Evolutionary conservation across 2,797 vertebrate genomes (phyloP).

Genomic region (Bucorvus abyssinicus): DNA sequence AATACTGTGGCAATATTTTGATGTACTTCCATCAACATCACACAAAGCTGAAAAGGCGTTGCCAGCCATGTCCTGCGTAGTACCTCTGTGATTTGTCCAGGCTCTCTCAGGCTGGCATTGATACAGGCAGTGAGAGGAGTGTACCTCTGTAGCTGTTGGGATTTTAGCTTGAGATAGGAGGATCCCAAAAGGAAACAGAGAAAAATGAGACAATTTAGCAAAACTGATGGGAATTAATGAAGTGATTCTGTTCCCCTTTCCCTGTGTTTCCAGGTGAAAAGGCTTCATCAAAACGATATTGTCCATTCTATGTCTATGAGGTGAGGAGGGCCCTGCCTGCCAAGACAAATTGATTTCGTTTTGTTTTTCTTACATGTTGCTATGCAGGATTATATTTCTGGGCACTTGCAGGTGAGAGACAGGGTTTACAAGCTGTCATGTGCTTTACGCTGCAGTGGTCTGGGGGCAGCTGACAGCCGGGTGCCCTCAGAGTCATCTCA

Average conservation of each 20-base stretch:
- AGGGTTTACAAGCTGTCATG: not conserved
- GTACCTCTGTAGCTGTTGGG: not conserved
- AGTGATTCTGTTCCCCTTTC: not conserved
- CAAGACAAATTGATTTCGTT: not conserved
- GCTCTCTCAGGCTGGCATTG: not conserved
- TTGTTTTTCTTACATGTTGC: not conserved
- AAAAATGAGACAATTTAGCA: constrained; percentile 39
- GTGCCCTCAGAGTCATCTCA: not conserved
- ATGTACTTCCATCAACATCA: not conserved
- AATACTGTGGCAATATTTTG: not conserved
- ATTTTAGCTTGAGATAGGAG: not conserved
- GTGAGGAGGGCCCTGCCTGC: not conserved
- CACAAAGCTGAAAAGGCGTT: not conserved
- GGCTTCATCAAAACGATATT: not conserved
- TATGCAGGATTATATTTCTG: not conserved
- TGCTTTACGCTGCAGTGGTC: accelerated
- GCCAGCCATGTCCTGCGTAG: not conserved
- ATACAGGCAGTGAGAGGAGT: not conserved
- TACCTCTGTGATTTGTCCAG: not conserved
- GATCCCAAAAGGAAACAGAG: not conserved
- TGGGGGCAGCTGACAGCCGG: not conserved
- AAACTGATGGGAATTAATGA: constrained; percentile 38
- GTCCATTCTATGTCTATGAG: not conserved
- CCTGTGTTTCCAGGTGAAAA: not conserved
- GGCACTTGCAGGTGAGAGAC: not conserved